Conservation (phyloP, 2,113 vertebrate genomes). For the Copsychus sechellarum region DNA sequence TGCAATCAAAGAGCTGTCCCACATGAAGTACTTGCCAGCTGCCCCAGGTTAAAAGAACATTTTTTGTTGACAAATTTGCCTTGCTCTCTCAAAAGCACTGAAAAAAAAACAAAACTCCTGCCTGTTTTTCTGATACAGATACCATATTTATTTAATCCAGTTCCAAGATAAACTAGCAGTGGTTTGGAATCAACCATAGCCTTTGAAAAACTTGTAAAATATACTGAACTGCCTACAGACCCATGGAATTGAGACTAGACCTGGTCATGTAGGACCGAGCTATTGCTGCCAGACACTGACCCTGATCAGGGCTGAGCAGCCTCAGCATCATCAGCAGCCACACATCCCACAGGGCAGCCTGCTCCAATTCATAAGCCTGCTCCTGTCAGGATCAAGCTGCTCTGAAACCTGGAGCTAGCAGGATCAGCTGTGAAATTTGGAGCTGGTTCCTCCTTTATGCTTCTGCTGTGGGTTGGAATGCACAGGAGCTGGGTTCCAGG, state of each 20-base stretch:
- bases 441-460: not conserved
- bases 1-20: not conserved
- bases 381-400: not conserved
- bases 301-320: not conserved
- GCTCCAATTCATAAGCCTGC: not conserved
- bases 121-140: not conserved
- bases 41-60: not conserved
- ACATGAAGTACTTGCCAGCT: not conserved
- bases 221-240: not conserved
- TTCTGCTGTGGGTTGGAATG: not conserved
- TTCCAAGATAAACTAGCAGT: not conserved
- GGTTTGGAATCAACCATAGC: not conserved
- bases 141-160: not conserved
- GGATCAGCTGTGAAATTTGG: not conserved
- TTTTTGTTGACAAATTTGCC: not conserved
- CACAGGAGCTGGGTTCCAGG: not conserved
- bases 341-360: not conserved
- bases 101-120: accelerated
- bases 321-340: accelerated
- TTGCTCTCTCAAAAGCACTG: not conserved
- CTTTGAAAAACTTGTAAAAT: not conserved
- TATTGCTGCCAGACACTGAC: not conserved
- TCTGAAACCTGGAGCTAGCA: not conserved
- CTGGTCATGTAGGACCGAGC: not conserved
- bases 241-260: not conserved